Base-by-base conservation (phyloP, 2,113 vertebrate genomes). In the Mesoclemmys tuberculata region DNA sequence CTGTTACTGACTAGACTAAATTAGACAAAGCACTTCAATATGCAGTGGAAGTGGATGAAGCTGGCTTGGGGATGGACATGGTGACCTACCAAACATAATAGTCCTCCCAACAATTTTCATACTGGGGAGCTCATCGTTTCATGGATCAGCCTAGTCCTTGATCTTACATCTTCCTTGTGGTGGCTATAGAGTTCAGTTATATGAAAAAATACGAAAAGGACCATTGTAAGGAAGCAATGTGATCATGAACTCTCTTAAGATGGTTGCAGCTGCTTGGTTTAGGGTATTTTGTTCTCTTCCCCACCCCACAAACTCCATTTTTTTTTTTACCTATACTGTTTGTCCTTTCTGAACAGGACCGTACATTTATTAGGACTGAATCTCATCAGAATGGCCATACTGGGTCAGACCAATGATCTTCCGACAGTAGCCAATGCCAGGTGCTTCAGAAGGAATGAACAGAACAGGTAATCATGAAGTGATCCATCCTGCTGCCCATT, bases 91-190 rank as follows among this genome's bases (percentile, higher is more conserved):
- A 4, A 8, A 19, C 1, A 5, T 38, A 3, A 0, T 22, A 38
- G 29, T 29, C 14, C 29, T 61, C 58, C 46, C 58, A 38, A n/a
- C n/a, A 19, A 71, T 29, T 58, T 71, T 71, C 4, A 1, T 46
- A 61, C 75, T 9, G 41, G 13, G 6, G 77, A 6, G 64, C 2
- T 41, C 9, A 0, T 24, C 83, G 14, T 19, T 5, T 44, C 4
- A 0, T 52, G 55, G 77, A 2, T 54, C 51, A 11, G 26, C 13
- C 27, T 18, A 1, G 5, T 54, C 21, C 81, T 44, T 4, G 8
- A n/a, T 35, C 54, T 35, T n/a, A 5, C 0, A 0, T 10, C 0
- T 38, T 79, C 2, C 0, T 2, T 3, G 27, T 2, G 1, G 1
- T 5, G 27, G 14, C 82, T 10, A 71, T 21, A 51, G 26, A 0